phyloP scores from a whole-genome alignment of 2,797 vertebrate genomes.

The Eulemur mongoz region DNA sequence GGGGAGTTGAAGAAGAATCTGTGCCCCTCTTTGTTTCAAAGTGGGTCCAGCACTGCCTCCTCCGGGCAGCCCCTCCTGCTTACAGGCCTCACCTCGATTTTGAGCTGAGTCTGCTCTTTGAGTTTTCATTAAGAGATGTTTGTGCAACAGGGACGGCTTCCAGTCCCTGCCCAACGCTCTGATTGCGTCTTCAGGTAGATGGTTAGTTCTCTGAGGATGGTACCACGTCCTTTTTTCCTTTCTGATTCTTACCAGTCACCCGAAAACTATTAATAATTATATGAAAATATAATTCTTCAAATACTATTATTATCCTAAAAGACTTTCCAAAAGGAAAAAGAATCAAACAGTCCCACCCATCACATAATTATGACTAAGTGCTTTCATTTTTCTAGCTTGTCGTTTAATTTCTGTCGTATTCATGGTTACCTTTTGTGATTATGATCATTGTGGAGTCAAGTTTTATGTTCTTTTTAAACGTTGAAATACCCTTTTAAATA shows the following conservation, averaged over 20 bases:
- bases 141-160: neutral
- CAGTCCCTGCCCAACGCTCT: neutral
- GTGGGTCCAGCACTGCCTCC: neutral
- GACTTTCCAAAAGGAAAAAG: neutral
- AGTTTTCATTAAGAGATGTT: neutral
- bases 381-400: neutral
- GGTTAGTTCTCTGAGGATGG: neutral
- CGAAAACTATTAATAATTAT: neutral
- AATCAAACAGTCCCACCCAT: neutral
- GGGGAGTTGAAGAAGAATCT: neutral
- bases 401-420: neutral
- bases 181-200: neutral
- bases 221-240: neutral
- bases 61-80: neutral
- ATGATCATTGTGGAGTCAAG: neutral
- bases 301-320: neutral
- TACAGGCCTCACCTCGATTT: neutral
- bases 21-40: neutral
- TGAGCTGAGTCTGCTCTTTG: neutral
- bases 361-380: neutral
- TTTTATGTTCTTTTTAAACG: neutral
- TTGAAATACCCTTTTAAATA: neutral
- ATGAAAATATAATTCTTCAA: neutral
- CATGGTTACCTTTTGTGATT: neutral
- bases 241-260: neutral